Evolutionary conservation across 2,797 vertebrate species (phyloP).

Genomic region (Synanceia verrucosa): DNA sequence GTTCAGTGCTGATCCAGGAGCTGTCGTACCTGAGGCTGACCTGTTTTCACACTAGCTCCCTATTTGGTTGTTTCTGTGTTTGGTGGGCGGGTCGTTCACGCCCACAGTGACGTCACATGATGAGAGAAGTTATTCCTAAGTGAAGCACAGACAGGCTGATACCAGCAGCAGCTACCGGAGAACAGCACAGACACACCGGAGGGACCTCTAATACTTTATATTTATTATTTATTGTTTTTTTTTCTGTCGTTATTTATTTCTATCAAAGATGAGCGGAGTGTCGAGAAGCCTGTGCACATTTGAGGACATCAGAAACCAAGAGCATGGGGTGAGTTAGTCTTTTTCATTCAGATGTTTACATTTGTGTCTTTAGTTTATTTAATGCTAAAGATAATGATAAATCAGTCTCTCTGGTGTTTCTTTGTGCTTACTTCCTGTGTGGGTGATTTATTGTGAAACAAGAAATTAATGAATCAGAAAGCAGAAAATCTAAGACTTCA

Average conservation of each 20-base stretch:
- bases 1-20: neutral
- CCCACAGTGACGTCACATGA: conserved; percentile 60
- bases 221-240: conserved; percentile 32
- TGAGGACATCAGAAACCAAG: conserved; percentile 76
- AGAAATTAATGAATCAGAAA: neutral
- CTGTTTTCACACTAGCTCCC: conserved; percentile 14
- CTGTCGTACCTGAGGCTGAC: neutral
- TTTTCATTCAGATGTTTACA: neutral
- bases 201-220: neutral
- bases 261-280: conserved; percentile 75
- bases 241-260: conserved; percentile 34
- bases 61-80: conserved; percentile 51
- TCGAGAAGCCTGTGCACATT: conserved; percentile 80
- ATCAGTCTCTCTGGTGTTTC: accelerated
- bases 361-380: neutral
- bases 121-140: conserved; percentile 18
- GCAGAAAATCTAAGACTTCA: neutral
- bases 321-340: conserved; percentile 67
- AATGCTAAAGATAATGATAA: neutral
- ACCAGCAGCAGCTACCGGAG: conserved; percentile 2
- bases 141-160: neutral
- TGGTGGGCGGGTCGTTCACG: conserved; percentile 48
- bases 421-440: neutral
- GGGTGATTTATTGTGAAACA: neutral
- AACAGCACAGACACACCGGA: neutral